phyloP scores from a whole-genome alignment of 2,113 vertebrate species.

The Gobius niger region DNA sequence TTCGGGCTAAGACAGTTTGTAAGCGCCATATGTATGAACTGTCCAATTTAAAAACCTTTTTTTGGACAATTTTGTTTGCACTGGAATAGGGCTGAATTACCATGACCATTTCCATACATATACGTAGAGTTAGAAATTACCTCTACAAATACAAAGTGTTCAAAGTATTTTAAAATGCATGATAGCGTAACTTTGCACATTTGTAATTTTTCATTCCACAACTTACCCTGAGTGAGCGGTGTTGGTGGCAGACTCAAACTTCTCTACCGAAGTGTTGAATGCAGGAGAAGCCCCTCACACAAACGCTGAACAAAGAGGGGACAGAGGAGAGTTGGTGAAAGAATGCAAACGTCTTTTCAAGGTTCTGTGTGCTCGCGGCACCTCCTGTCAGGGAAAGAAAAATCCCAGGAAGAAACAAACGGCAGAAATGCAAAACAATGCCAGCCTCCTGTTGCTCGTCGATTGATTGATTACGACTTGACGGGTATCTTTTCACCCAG shows the following conservation, averaged over 20 bases:
- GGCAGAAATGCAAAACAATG: conserved; percentile 70
- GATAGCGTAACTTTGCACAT: too few species aligned
- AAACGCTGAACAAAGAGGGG: conserved; percentile 66
- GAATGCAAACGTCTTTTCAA: conserved; percentile 73
- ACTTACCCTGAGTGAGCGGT: not conserved
- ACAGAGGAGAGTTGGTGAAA: conserved; percentile 62
- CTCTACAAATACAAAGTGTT: too few species aligned
- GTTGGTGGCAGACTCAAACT: conserved; percentile 29
- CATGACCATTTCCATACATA: too few species aligned
- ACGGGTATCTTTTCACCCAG: conserved; percentile 52
- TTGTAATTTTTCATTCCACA: too few species aligned
- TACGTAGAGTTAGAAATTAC: too few species aligned
- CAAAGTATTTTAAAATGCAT: too few species aligned
- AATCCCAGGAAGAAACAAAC: conserved; percentile 71
- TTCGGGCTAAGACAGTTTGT: too few species aligned
- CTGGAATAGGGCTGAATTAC: too few species aligned
- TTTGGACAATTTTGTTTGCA: too few species aligned
- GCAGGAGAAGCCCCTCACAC: conserved; percentile 64
- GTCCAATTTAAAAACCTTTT: too few species aligned
- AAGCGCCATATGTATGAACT: too few species aligned
- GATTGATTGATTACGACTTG: conserved; percentile 67
- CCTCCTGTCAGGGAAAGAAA: conserved; percentile 70
- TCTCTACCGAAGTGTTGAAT: conserved; percentile 47
- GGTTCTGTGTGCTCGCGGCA: conserved; percentile 60
- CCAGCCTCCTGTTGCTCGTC: conserved; percentile 57